Evolutionary conservation across 2,888 invertebrate genomes (phyloP).

Genomic region (Ceratothoa steindachneri): DNA sequence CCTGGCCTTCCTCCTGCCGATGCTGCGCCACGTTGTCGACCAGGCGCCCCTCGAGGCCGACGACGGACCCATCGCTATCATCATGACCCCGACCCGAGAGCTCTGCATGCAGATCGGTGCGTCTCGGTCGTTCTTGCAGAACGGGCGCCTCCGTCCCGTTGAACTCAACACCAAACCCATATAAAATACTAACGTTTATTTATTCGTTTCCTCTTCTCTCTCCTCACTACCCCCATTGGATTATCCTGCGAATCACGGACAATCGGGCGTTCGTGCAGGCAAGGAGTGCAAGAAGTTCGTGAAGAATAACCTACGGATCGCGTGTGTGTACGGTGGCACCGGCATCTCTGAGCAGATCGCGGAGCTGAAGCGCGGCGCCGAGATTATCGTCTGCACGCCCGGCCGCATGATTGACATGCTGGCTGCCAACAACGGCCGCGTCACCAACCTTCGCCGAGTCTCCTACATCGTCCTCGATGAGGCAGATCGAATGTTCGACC

Average conservation of each 20-base stretch:
- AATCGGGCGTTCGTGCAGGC: too few relatives aligned
- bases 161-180: neutral
- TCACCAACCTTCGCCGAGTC: constrained; percentile 92
- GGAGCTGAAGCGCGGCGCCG: constrained; percentile 69
- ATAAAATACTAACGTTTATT: neutral
- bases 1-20: constrained; percentile 91
- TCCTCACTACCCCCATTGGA: too few relatives aligned
- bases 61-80: constrained; percentile 91
- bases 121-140: too few relatives aligned
- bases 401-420: constrained; percentile 99
- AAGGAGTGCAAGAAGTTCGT: constrained; percentile 92
- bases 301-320: constrained; percentile 74
- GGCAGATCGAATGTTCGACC: constrained; percentile 99
- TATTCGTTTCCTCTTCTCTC: neutral
- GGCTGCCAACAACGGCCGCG: constrained; percentile 89
- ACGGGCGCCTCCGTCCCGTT: neutral
- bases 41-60: constrained; percentile 90
- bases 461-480: constrained; percentile 98
- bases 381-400: constrained; percentile 98
- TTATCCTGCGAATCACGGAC: too few relatives aligned
- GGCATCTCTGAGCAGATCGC: constrained; percentile 61
- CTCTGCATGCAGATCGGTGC: constrained; percentile 94
- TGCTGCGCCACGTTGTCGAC: constrained; percentile 94
- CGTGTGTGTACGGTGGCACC: constrained; percentile 97
- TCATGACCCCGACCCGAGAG: constrained; percentile 97